Evolutionary conservation across 1,140 invertebrate genomes (phyloP).

Genomic region (Listronotus bonariensis): DNA sequence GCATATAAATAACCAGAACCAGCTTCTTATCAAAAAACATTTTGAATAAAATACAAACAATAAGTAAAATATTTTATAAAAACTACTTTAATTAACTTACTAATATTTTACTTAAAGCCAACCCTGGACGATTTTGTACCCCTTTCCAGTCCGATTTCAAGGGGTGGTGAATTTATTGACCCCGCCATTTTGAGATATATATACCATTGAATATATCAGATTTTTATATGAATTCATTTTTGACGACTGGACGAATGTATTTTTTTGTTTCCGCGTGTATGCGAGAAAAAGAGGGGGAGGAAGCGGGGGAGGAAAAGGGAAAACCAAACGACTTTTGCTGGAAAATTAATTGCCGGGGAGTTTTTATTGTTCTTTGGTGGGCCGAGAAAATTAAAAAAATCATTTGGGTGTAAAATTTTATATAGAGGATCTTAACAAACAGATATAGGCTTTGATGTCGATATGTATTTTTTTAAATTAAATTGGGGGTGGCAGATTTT

Average conservation of each 20-base stretch:
- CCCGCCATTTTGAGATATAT: constrained; percentile 35
- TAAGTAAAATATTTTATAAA: too few relatives aligned
- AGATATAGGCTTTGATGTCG: too few relatives aligned
- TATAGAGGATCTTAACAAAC: not conserved
- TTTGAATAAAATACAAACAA: too few relatives aligned
- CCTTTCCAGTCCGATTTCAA: constrained; percentile 21
- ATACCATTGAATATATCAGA: constrained; percentile 37
- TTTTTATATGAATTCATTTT: constrained; percentile 38
- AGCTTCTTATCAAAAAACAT: too few relatives aligned
- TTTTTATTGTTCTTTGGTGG: constrained; percentile 20
- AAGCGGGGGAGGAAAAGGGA: constrained; percentile 12
- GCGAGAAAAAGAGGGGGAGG: not conserved
- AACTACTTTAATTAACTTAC: too few relatives aligned
- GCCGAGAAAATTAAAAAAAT: constrained; percentile 32
- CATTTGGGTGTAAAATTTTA: constrained; percentile 18
- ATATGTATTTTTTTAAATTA: too few relatives aligned
- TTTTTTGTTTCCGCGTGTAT: constrained; percentile 20
- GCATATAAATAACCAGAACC: too few relatives aligned
- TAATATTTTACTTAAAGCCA: not conserved
- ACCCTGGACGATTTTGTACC: not conserved
- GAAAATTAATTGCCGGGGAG: constrained; percentile 31
- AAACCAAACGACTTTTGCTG: constrained; percentile 31
- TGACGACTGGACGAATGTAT: constrained; percentile 36
- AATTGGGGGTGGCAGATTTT: too few relatives aligned
- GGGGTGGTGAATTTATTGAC: constrained; percentile 34